These are phyloP conservation scores for Xiphophorus birchmanni DNA, from an alignment of 2,797 vertebrate genomes.

Conservation along the genomic window DNA sequence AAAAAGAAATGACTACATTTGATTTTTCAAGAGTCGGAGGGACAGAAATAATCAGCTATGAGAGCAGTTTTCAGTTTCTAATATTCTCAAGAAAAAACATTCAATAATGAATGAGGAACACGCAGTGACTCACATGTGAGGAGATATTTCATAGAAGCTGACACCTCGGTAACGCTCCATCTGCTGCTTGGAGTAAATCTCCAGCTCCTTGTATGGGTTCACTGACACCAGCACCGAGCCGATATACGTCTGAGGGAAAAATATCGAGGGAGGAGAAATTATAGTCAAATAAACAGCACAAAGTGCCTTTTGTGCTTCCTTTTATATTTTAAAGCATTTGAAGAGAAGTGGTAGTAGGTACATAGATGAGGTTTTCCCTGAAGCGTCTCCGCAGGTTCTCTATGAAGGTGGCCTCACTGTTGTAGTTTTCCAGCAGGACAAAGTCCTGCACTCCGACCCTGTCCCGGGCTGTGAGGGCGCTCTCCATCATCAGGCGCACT, in stretches of 20 bases:
- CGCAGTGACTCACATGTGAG: slow-evolving; percentile 90
- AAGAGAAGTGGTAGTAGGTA: slow-evolving; percentile 57
- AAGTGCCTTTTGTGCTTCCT: slow-evolving; percentile 4
- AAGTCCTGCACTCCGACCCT: slow-evolving; percentile 92
- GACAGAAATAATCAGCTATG: not conserved
- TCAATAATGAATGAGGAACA: not conserved
- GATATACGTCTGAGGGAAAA: slow-evolving; percentile 87
- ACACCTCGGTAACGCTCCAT: slow-evolving; percentile 95
- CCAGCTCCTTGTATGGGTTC: slow-evolving; percentile 86
- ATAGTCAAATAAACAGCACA: slow-evolving; percentile 28
- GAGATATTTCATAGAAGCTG: slow-evolving; percentile 95
- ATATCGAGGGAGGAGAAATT: slow-evolving; percentile 21
- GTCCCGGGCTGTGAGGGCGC: slow-evolving; percentile 89
- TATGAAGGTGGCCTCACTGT: slow-evolving; percentile 89
- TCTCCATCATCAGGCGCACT: slow-evolving; percentile 88
- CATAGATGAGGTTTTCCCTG: slow-evolving; percentile 91
- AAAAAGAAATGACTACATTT: not conserved
- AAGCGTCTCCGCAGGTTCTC: slow-evolving; percentile 90
- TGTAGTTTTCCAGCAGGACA: slow-evolving; percentile 90
- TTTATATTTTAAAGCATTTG: slow-evolving; percentile 1
- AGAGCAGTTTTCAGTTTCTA: not conserved
- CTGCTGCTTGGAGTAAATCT: slow-evolving; percentile 90
- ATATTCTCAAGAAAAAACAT: not conserved
- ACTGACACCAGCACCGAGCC: slow-evolving; percentile 93
- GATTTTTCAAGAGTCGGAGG: not conserved